Evolutionary conservation across 2,113 vertebrate species (phyloP).

Genomic region (Hassar affinis): DNA sequence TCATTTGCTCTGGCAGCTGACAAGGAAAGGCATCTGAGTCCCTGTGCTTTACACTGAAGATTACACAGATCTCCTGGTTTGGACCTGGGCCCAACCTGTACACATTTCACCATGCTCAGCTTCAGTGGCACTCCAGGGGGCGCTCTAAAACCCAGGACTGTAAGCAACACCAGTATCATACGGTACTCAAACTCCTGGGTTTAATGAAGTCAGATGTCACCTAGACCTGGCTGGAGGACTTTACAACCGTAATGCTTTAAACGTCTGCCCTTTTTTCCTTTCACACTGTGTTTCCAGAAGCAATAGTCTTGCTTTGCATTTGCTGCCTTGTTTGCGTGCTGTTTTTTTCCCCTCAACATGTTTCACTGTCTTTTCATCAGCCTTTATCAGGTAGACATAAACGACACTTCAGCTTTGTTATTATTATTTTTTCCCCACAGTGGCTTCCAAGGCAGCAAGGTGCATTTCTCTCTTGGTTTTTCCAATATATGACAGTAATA

Average conservation of each 20-base stretch:
- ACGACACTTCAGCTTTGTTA: constrained; percentile 4
- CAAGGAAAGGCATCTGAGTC: constrained; percentile 43
- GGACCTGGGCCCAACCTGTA: constrained; percentile 39
- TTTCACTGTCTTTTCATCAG: constrained; percentile 17
- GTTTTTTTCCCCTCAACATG: background rate
- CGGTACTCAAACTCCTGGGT: background rate
- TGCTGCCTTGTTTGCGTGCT: background rate
- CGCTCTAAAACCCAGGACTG: background rate
- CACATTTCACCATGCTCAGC: constrained; percentile 18
- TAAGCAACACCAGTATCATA: background rate
- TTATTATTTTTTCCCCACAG: background rate
- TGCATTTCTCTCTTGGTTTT: constrained; percentile 20
- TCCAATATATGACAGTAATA: constrained; percentile 49
- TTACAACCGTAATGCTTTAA: background rate
- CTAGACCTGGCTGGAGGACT: background rate
- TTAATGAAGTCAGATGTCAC: background rate
- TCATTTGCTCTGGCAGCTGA: constrained; percentile 54
- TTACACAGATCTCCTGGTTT: constrained; percentile 52
- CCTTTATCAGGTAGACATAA: constrained; percentile 27
- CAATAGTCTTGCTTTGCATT: background rate
- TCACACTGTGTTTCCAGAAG: background rate
- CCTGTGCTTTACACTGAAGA: constrained; percentile 43
- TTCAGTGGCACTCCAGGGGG: constrained; percentile 28
- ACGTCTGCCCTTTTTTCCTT: background rate
- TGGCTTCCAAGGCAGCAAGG: constrained; percentile 6